Base-by-base conservation (phyloP, 2,888 invertebrate genomes). In the Colostygia pectinataria region DNA sequence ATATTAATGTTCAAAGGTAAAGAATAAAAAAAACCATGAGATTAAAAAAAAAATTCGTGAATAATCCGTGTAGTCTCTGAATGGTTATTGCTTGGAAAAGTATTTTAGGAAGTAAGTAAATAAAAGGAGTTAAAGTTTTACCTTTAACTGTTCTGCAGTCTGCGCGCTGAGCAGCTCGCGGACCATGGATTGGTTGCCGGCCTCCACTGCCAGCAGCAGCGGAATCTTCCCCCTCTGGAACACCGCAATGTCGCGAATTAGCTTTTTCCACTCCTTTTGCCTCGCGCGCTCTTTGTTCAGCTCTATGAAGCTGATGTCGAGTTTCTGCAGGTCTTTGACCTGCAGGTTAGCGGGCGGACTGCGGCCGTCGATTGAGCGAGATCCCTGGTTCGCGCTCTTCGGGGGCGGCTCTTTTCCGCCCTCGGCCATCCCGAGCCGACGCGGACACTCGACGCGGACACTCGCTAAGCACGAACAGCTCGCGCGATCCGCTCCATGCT, bases 151-250 rank as follows among this genome's bases (percentile, higher is more conserved):
- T 71, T 97, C 96, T 39, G 95, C 94, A 40, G 96, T 95, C 87
- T 96, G 95, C 67, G 95, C 94, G 69, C 95, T 93, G 61, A 99
- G 92, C 43, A 99, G 93, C 85, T 99, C 98, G 61, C 97, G 94
- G 77, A 97, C 97, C 93, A 98, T 98, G 61, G 97, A 96, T 86
- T 97, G 95, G 91, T 98, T 99, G 43, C 98, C 98, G 18, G 96
- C 96, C 86, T 98, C 98, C 67, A 98, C 96, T 45, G 99, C 98
- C 81, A 97, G 91, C 76, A 98, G 94, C 74, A 99, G 91, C 65
- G 99, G 98, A 72, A 98, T 95, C 91, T 96, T 97, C 60, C 98
- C 98, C 85, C 95, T 94, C 98, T 98, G 92, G 66, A 92, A 92
- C 78, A 91, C 92, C 79, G 91, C 84, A 87, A 90, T 80, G 82